Base-by-base conservation (phyloP, 2,797 vertebrate genomes). In the Limosa lapponica region DNA sequence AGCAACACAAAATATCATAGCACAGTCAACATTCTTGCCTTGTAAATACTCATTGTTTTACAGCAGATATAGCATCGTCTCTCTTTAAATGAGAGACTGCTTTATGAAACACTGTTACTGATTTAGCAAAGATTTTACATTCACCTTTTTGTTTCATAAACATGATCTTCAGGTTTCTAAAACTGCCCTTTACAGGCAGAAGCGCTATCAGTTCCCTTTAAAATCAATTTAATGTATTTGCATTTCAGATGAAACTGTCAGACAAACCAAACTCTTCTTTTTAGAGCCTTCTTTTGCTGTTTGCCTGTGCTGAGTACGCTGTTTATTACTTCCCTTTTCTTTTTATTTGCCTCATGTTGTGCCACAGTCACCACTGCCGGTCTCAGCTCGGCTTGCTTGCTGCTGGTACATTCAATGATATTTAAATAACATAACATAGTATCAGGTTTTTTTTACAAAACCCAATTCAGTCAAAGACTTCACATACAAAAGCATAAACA, bases 221-320 rank as follows among this genome's bases (percentile, higher is more conserved):
- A 18, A 75, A 89, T 83, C 36, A 80, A 84, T 91, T 93, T 82
- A 71, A 82, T 18, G 28, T 49, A 64, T 93, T 95, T 96, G 89
- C 61, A 83, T 94, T 89, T 97, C 71, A 48, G 83, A 71, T 83
- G 46, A 88, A 87, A 71, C 66, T 66, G 74, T 52, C 69, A 77
- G 83, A 69, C 25, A 66, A 86, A 30, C 32, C 10, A 18, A 61
- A 64, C 44, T 34, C 22, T 69, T 8, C 41, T 74, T 24, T 67
- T 77, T 13, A 54, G 65, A 89, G 65, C 65, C 39, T 28, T 32
- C 32, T 54, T 57, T 77, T 52, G 28, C 55, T 61, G 36, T 36
- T 80, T 36, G 61, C 44, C 72, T 71, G 59, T 66, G 58, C 77
- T 19, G 64, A 86, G 43, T 2, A 14, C 14, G 15, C 28, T 3